These are phyloP conservation scores for Manis javanica DNA, from an alignment of 2,797 vertebrate species.

Conservation along the genomic window DNA sequence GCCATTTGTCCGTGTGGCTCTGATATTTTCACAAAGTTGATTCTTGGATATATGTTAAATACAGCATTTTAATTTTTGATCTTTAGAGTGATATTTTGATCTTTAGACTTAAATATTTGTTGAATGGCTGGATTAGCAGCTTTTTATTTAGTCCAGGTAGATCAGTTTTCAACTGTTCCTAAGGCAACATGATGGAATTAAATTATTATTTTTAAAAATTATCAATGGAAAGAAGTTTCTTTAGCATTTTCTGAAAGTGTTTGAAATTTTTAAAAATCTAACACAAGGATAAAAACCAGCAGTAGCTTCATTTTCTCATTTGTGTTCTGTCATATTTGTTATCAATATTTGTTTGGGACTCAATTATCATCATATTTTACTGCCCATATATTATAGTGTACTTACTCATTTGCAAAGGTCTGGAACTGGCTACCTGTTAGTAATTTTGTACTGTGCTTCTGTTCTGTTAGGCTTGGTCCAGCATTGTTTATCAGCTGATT, in stretches of 20 bases:
- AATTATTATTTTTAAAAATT: constrained; percentile 43
- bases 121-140: constrained; percentile 34
- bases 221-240: constrained; percentile 57
- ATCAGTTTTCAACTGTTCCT: constrained; percentile 59
- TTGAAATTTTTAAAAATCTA: constrained; percentile 42
- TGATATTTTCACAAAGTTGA: constrained; percentile 56
- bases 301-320: constrained; percentile 62
- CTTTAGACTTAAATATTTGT: constrained; percentile 55
- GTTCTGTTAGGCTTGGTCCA: constrained; percentile 95
- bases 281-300: constrained; percentile 48
- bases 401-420: constrained; percentile 63
- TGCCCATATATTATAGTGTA: constrained; percentile 45
- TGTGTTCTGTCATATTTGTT: constrained; percentile 57
- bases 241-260: constrained; percentile 62
- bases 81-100: constrained; percentile 58
- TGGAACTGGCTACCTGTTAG: constrained; percentile 13
- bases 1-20: constrained; percentile 57
- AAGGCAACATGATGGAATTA: constrained; percentile 57
- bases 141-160: constrained; percentile 48
- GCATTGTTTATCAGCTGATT: constrained; percentile 99
- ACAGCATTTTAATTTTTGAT: constrained; percentile 49
- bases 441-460: constrained; percentile 59
- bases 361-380: constrained; percentile 51
- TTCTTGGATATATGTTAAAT: constrained; percentile 59
- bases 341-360: constrained; percentile 63